Conservation (phyloP, 2,888 invertebrate genomes). For the Pristionchus maxplancki region DNA sequence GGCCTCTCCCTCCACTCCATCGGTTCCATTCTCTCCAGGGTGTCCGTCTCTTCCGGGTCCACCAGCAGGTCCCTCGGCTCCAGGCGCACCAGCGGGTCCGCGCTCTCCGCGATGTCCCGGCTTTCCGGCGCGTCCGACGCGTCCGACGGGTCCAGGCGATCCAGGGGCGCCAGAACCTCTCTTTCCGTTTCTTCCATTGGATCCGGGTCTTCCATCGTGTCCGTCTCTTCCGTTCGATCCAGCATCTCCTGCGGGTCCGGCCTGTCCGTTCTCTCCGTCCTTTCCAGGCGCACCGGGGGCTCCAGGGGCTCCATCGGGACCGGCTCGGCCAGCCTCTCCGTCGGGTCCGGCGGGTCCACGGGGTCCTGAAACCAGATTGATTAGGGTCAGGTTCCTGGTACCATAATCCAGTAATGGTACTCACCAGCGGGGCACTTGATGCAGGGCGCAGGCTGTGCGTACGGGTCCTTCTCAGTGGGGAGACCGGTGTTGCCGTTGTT, state of each 20-base stretch:
- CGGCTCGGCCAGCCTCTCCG: slow-evolving; percentile 64
- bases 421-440: slow-evolving; percentile 42
- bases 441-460: slow-evolving; percentile 32
- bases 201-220: slow-evolving; percentile 62
- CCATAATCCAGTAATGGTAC: not conserved
- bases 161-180: slow-evolving; percentile 67
- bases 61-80: slow-evolving; percentile 66
- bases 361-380: slow-evolving; percentile 57
- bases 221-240: slow-evolving; percentile 63
- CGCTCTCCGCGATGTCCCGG: slow-evolving; percentile 63
- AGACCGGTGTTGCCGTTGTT: slow-evolving; percentile 39
- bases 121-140: slow-evolving; percentile 64
- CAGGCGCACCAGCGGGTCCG: slow-evolving; percentile 63
- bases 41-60: slow-evolving; percentile 65
- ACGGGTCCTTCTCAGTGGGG: slow-evolving; percentile 20
- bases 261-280: slow-evolving; percentile 61
- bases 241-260: slow-evolving; percentile 65
- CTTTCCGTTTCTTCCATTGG: slow-evolving; percentile 64
- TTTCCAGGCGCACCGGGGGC: slow-evolving; percentile 62
- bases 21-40: slow-evolving; percentile 64
- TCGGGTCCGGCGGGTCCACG: slow-evolving; percentile 68
- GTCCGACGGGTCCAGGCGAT: slow-evolving; percentile 62
- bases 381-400: not conserved
- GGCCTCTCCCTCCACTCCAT: slow-evolving; percentile 60
- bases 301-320: slow-evolving; percentile 65